Evolutionary conservation across 2,797 vertebrate species (phyloP).

Genomic region (Gadopsis marmoratus): DNA sequence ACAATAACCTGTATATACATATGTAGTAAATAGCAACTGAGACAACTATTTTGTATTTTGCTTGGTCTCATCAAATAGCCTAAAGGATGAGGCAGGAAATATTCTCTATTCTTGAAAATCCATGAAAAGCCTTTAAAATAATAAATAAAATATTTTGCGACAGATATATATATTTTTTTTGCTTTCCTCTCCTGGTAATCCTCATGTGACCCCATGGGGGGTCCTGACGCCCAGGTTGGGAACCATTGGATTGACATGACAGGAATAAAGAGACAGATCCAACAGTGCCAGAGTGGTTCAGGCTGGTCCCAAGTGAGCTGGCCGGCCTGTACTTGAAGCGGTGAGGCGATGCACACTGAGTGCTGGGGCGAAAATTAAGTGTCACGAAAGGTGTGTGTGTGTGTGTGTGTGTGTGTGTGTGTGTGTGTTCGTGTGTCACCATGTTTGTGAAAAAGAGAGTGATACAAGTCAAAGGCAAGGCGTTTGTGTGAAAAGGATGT

Average conservation of each 20-base stretch:
- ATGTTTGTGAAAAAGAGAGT: conserved; percentile 33
- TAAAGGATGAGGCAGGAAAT: background rate
- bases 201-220: background rate
- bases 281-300: conserved; percentile 26
- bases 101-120: background rate
- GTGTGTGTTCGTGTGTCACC: conserved; percentile 20
- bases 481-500: conserved; percentile 32
- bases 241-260: background rate
- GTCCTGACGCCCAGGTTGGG: background rate
- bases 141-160: background rate
- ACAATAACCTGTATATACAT: background rate
- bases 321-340: conserved; percentile 65
- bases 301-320: conserved; percentile 56
- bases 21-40: no score
- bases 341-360: conserved; percentile 50
- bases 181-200: background rate
- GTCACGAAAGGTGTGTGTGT: conserved; percentile 46
- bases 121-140: background rate
- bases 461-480: conserved; percentile 29
- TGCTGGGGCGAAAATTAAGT: conserved; percentile 79
- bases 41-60: background rate
- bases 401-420: conserved; percentile 35
- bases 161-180: background rate
- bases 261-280: conserved; percentile 1
- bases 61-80: background rate